Percentiles rank a stretch among this genome's conserved stretches.
Evolutionary conservation across 2,888 invertebrate genomes (phyloP).

Genomic region (Sphaerophoria rueppellii): DNA sequence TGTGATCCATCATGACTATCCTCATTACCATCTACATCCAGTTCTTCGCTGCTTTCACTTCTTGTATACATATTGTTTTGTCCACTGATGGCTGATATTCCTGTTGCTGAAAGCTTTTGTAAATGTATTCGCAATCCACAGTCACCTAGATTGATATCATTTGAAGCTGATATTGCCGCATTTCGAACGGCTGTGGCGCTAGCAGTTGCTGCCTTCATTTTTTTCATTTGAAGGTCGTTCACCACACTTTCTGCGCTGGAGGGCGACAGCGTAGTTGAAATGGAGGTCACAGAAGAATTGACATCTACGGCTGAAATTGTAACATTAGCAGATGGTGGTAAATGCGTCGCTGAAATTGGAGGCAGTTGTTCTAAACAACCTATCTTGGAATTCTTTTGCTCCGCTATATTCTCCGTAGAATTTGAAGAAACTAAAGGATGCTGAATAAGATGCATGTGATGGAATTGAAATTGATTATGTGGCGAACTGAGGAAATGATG

Average conservation of each 20-base stretch:
- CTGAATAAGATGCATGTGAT: conserved; percentile 56
- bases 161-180: conserved; percentile 70
- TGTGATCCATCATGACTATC: conserved; percentile 82
- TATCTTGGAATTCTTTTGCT: conserved; percentile 45
- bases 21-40: conserved; percentile 82
- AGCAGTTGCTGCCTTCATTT: conserved; percentile 81
- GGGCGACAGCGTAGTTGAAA: conserved; percentile 62
- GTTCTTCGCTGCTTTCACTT: conserved; percentile 82
- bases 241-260: conserved; percentile 45
- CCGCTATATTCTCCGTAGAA: conserved; percentile 22
- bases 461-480: conserved; percentile 73
- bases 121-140: conserved; percentile 83
- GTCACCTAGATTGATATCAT: conserved; percentile 80
- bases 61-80: conserved; percentile 79
- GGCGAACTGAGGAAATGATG: conserved; percentile 45
- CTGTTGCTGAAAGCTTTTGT: conserved; percentile 81
- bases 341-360: conserved; percentile 37
- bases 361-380: conserved; percentile 55
- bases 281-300: conserved; percentile 44
- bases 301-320: conserved; percentile 37
- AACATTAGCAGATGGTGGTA: conserved; percentile 6
- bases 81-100: conserved; percentile 79
- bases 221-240: conserved; percentile 81
- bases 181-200: conserved; percentile 77
- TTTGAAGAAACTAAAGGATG: conserved; percentile 61